Base-by-base conservation (phyloP, 2,113 vertebrate genomes). In the Psophia crepitans region DNA sequence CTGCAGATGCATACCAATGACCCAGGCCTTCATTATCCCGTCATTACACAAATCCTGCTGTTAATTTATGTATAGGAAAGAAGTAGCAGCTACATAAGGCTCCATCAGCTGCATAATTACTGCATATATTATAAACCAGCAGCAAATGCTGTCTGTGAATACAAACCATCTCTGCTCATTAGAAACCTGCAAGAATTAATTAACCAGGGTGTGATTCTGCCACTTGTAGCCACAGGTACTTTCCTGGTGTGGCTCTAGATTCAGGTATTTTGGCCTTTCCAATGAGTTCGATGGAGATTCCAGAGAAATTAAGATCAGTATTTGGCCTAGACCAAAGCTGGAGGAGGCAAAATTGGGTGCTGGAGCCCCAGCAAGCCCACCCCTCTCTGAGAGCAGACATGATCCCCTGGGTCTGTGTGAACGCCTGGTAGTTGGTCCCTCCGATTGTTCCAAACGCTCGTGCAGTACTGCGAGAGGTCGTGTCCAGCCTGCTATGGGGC, bases 31-130 rank as follows among this genome's bases (percentile, higher is more conserved):
- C 94, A 96, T 97, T 97, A 98, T 96, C 79, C 97, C 5, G 5
- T 97, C 96, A 97, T 97, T 97, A 97, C 90, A 97, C 96, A 97
- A 97, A 97, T 97, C 90, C 95, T 94, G 74, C 93, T 92, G 93
- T 79, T 96, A 96, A 97, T 98, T 98, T 97, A 97, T 97, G 96
- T 93, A 84, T 94, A 96, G 93, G 84, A 82, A 89, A 90, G 90
- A 88, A 96, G 89, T 58, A 96, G 89, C 91, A 96, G 87, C 95
- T 96, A 96, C 91, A 92, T 89, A 90, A 94, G 93, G 84, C 74
- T 96, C 93, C 87, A 96, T 96, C 96, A 97, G 68, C 97, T 96
- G 96, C 85, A 92, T 97, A 98, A 98, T 97, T 97, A 65, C 96
- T 82, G 96, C 96, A 96, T 97, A 81, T 85, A 97, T 97, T 97